A percentile compares a stretch with the other conserved stretches of the same genome.
Evolutionary conservation across 1,140 invertebrate genomes (phyloP).

Genomic region (Sarcophaga bullata): DNA sequence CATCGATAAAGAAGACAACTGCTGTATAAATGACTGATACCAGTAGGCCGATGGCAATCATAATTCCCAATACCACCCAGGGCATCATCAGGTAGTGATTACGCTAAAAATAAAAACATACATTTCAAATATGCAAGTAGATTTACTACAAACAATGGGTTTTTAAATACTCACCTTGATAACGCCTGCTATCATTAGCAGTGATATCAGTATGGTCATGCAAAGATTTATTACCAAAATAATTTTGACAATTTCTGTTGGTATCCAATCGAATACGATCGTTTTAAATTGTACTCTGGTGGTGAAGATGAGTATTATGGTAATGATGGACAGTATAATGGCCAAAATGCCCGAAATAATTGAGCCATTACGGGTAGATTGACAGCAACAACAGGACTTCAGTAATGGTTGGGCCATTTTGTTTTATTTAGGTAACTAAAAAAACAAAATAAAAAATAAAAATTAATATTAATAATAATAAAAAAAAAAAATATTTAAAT

Average conservation of each 20-base stretch:
- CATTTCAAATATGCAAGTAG: no score
- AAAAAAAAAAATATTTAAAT: background rate
- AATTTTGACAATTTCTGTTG: conserved; percentile 73
- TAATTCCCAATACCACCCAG: conserved; percentile 81
- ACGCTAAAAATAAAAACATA: conserved; percentile 69
- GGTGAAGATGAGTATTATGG: conserved; percentile 68
- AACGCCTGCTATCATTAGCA: conserved; percentile 78
- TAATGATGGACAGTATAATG: conserved; percentile 71
- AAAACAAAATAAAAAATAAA: background rate
- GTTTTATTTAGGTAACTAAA: background rate
- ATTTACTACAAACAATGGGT: background rate
- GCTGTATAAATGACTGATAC: conserved; percentile 81
- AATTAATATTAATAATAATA: background rate
- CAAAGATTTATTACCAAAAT: conserved; percentile 82
- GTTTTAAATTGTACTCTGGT: conserved; percentile 75
- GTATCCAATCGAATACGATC: conserved; percentile 62
- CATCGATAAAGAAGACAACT: conserved; percentile 76
- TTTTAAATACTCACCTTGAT: conserved; percentile 71
- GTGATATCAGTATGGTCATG: conserved; percentile 82
- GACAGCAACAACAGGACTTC: conserved; percentile 74
- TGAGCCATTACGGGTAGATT: conserved; percentile 75
- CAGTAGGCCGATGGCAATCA: conserved; percentile 77
- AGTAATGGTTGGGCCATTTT: conserved; percentile 60
- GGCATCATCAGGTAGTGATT: conserved; percentile 84
- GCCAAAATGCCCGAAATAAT: conserved; percentile 75